Conservation (phyloP, 2,888 invertebrate species). For the Thumatha senex region DNA sequence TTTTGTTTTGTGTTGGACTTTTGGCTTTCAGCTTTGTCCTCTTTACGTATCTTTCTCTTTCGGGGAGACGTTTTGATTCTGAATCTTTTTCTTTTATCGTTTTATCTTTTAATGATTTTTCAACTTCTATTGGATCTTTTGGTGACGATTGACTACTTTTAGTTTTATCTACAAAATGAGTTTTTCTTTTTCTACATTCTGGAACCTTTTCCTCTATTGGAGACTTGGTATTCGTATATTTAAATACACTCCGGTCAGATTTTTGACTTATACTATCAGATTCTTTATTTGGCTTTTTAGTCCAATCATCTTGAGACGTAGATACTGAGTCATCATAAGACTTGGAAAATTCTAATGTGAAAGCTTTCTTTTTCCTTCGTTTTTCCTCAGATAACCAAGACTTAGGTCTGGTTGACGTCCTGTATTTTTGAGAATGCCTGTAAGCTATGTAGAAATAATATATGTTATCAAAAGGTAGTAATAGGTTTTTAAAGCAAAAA, state of each 20-base stretch:
- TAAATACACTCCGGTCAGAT: slow-evolving; percentile 58
- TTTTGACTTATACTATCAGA: slow-evolving; percentile 55
- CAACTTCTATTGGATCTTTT: slow-evolving; percentile 64
- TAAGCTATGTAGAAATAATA: slow-evolving; percentile 55
- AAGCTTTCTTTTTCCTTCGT: slow-evolving; percentile 88
- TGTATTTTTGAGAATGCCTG: slow-evolving; percentile 78
- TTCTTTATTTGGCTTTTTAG: slow-evolving; percentile 64
- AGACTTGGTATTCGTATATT: slow-evolving; percentile 59
- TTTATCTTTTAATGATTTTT: slow-evolving; percentile 72
- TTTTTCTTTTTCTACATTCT: slow-evolving; percentile 73
- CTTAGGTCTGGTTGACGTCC: slow-evolving; percentile 68
- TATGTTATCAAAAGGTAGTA: slow-evolving; percentile 3
- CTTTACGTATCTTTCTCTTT: slow-evolving; percentile 76
- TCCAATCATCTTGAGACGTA: slow-evolving; percentile 77
- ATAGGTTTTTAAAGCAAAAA: slow-evolving; percentile 3
- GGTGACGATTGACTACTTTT: slow-evolving; percentile 74
- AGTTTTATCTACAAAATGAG: slow-evolving; percentile 74
- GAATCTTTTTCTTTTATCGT: slow-evolving; percentile 64
- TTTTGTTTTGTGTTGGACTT: slow-evolving; percentile 75
- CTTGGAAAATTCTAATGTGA: slow-evolving; percentile 89
- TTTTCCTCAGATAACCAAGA: slow-evolving; percentile 88
- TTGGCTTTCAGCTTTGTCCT: slow-evolving; percentile 76
- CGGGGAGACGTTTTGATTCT: slow-evolving; percentile 66
- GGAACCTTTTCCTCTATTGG: slow-evolving; percentile 66
- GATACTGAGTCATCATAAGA: slow-evolving; percentile 82